These are phyloP conservation scores for Pelecanus crispus DNA, from an alignment of 2,113 vertebrate species.

Conservation along the genomic window DNA sequence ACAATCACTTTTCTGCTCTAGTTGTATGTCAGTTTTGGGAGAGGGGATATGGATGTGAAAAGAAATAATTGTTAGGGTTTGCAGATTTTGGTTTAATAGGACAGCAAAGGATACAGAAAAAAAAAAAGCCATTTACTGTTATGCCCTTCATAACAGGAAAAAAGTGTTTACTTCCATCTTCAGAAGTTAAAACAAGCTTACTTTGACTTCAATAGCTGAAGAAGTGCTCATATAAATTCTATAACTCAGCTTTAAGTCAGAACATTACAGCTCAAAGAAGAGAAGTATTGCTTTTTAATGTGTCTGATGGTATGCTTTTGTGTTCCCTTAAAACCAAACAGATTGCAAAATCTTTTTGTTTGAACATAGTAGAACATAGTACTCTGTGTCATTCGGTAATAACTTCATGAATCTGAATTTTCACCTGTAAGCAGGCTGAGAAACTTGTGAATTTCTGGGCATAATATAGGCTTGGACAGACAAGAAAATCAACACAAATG, in stretches of 20 bases:
- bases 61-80: not conserved
- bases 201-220: not conserved
- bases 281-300: not conserved
- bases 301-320: not conserved
- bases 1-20: not conserved
- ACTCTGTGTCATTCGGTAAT: fast-evolving
- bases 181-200: not conserved
- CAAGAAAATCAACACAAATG: not conserved
- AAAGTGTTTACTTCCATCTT: not conserved
- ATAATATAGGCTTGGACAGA: not conserved
- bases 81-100: not conserved
- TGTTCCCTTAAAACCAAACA: not conserved
- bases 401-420: not conserved
- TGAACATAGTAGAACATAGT: not conserved
- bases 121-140: not conserved
- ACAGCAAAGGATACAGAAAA: not conserved
- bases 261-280: not conserved
- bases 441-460: not conserved
- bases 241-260: not conserved
- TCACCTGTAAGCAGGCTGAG: not conserved
- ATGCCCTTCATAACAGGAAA: not conserved
- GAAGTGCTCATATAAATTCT: not conserved
- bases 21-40: not conserved
- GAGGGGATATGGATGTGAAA: not conserved
- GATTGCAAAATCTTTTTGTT: not conserved